These are phyloP conservation scores for Phoeniculus purpureus DNA, from an alignment of 2,797 vertebrate genomes.

Conservation along the genomic window DNA sequence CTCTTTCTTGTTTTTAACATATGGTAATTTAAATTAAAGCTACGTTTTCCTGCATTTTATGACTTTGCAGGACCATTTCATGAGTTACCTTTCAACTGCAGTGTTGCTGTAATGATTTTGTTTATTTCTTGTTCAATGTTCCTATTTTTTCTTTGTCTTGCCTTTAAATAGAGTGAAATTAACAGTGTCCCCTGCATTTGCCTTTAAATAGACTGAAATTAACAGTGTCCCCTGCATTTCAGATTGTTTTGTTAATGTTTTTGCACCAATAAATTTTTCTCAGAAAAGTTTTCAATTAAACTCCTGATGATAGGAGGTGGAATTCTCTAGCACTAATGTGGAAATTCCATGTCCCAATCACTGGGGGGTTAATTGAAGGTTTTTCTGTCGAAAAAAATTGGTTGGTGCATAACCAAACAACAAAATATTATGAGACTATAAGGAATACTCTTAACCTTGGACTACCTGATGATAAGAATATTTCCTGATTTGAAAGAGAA, in stretches of 20 bases:
- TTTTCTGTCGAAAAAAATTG: conserved; percentile 34
- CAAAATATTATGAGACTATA: conserved; percentile 32
- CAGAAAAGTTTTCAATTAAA: conserved; percentile 67
- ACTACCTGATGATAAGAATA: conserved; percentile 2
- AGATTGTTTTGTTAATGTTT: conserved; percentile 35
- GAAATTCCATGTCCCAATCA: conserved; percentile 34
- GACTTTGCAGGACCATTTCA: conserved; percentile 40
- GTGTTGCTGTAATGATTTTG: conserved; percentile 9
- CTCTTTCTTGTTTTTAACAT: conserved; percentile 53
- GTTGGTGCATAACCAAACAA: conserved; percentile 45
- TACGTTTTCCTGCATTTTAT: conserved; percentile 48
- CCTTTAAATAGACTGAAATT: conserved; percentile 31
- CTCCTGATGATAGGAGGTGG: conserved; percentile 49
- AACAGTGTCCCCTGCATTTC: conserved; percentile 20
- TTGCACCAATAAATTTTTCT: conserved; percentile 55
- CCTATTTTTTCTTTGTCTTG: neutral
- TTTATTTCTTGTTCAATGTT: conserved; percentile 28
- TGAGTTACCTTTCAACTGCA: conserved; percentile 21
- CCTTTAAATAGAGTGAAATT: conserved; percentile 21
- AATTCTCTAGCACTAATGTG: conserved; percentile 52
- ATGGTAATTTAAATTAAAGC: conserved; percentile 55
- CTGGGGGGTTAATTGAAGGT: conserved; percentile 52
- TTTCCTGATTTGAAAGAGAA: neutral
- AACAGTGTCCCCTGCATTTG: conserved; percentile 18
- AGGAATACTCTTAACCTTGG: conserved; percentile 37